phyloP scores from a whole-genome alignment of 2,888 invertebrate genomes.

The Malthinus seriepunctatus region DNA sequence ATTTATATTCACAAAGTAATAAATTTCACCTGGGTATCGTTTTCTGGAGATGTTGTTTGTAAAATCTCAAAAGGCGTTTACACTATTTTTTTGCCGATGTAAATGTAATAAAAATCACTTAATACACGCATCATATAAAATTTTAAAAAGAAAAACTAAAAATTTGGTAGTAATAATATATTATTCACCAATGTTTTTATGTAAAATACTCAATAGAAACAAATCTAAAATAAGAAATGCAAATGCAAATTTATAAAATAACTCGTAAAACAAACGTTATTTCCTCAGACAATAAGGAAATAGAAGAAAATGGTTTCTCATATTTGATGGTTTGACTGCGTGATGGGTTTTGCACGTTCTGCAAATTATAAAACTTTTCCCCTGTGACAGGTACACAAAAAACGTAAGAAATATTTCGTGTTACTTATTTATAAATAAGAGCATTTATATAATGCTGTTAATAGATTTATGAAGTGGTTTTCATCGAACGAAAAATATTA shows the following conservation, averaged over 20 bases:
- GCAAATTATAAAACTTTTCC: conserved; percentile 41
- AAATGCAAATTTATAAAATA: conserved; percentile 29
- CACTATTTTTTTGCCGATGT: conserved; percentile 26
- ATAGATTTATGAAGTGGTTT: background rate
- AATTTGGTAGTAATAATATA: background rate
- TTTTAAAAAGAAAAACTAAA: conserved; percentile 10
- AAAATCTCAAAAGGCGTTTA: conserved; percentile 28
- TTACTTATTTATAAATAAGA: background rate
- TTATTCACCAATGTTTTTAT: background rate
- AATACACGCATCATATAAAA: conserved; percentile 24
- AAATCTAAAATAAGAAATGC: conserved; percentile 27
- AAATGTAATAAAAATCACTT: conserved; percentile 26
- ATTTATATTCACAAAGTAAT: conserved; percentile 32
- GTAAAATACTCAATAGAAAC: conserved; percentile 19
- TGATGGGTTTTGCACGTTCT: conserved; percentile 43
- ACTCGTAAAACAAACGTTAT: conserved; percentile 29
- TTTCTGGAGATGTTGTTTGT: conserved; percentile 27
- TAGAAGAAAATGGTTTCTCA: conserved; percentile 35
- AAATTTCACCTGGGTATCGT: conserved; percentile 27
- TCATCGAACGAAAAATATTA: conserved; percentile 9
- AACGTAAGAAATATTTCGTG: background rate
- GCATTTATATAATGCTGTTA: conserved; percentile 15
- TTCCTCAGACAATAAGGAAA: conserved; percentile 30
- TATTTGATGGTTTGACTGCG: conserved; percentile 37
- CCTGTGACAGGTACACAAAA: conserved; percentile 2